These are phyloP conservation scores for Cataglyphis altisquamis DNA, from an alignment of 2,888 invertebrate species.

Conservation along the genomic window DNA sequence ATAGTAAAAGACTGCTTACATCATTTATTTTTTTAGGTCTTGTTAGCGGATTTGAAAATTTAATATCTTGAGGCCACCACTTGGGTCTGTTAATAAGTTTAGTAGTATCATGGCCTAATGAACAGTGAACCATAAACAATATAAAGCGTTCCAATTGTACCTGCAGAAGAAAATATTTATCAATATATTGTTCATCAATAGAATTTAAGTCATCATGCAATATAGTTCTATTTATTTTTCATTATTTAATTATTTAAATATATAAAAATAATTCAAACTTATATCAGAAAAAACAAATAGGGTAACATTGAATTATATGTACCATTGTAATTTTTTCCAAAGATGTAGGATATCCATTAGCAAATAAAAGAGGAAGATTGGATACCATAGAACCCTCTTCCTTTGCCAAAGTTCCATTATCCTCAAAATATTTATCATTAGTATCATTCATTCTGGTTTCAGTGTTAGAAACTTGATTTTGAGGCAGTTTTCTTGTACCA, in stretches of 20 bases:
- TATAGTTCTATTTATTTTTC: not conserved
- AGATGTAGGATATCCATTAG: constrained; percentile 91
- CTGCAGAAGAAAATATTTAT: constrained; percentile 69
- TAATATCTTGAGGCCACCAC: constrained; percentile 91
- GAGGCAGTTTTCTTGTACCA: constrained; percentile 81
- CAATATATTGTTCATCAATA: not conserved
- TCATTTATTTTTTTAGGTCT: constrained; percentile 87
- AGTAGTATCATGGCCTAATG: constrained; percentile 89
- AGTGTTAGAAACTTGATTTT: constrained; percentile 77
- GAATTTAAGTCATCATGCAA: not conserved
- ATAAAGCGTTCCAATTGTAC: constrained; percentile 90
- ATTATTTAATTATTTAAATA: not conserved
- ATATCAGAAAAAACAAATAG: not conserved
- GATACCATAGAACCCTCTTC: constrained; percentile 89
- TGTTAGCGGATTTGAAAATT: constrained; percentile 89
- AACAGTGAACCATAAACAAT: constrained; percentile 92
- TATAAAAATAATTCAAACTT: not conserved
- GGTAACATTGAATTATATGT: constrained; percentile 11
- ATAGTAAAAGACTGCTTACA: constrained; percentile 80
- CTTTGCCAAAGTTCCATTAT: constrained; percentile 60
- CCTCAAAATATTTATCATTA: constrained; percentile 75
- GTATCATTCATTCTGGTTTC: constrained; percentile 81
- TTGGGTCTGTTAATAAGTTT: constrained; percentile 88
- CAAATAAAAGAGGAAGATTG: constrained; percentile 91
- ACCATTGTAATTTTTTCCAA: constrained; percentile 89